Evolutionary conservation across 2,113 vertebrate genomes (phyloP).

Genomic region (Corythaixoides concolor): DNA sequence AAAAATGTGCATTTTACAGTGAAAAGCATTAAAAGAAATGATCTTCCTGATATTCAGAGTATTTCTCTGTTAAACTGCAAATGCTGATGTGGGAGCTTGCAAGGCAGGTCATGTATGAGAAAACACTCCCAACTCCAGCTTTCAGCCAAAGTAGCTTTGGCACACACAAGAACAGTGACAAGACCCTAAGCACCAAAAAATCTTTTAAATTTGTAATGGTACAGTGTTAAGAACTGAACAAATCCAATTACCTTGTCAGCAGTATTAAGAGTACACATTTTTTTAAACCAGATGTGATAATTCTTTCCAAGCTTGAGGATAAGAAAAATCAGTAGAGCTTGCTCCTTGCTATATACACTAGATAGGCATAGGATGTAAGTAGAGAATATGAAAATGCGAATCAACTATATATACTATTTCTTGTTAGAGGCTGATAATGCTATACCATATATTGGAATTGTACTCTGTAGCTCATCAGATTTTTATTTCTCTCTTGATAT

Average conservation of each 20-base stretch:
- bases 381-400: neutral
- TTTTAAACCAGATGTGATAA: neutral
- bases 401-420: neutral
- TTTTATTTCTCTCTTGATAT: neutral
- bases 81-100: neutral
- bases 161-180: neutral
- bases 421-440: neutral
- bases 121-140: neutral
- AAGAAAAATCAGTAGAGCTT: neutral
- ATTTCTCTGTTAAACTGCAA: neutral
- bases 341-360: neutral
- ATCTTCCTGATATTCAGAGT: neutral
- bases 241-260: neutral
- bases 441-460: neutral
- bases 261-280: neutral
- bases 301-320: neutral
- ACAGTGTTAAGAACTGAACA: neutral
- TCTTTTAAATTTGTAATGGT: neutral
- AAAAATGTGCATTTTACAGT: neutral
- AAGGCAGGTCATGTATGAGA: neutral
- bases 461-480: neutral
- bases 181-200: neutral
- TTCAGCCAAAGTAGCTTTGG: neutral
- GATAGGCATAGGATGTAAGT: neutral
- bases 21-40: neutral